Base-by-base conservation (phyloP, 2,888 invertebrate genomes). In the Anthophora plumipes region DNA sequence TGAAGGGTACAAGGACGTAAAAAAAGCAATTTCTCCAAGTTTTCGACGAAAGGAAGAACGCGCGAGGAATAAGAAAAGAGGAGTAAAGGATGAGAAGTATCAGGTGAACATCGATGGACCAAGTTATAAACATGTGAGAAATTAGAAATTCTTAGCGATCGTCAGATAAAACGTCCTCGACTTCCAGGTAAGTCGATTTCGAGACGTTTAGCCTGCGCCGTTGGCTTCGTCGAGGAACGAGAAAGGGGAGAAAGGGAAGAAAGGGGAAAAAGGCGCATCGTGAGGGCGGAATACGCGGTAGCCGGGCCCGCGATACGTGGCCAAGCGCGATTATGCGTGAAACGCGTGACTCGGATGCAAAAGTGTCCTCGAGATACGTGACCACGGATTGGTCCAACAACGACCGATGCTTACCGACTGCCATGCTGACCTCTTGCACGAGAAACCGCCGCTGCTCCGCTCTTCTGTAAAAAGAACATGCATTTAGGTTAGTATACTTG, bases 401-500 rank as follows among this genome's bases (percentile, higher is more conserved):
- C 46, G 37, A 63, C 60, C 67, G 67, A 70, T 66, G 88, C 90
- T 91, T 84, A 91, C 90, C 90, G 86, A 91, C 89, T 85, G 90
- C 90, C 90, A 91, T 91, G 78, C 64, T 84, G 84, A 84, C 83
- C 79, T 52, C 63, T 75, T 82, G 76, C 78, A 67, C 79, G 76
- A 77, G 69, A 77, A 83, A 81, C 70, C 68, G 57, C 59, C 22
- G 57, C 37, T 39, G 14, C 74, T 71, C 71, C 48, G 77, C 57
- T 71, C 60, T 72, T 78, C 88, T 89, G 88, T 11, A 66, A 79
- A 59, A 70, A 39, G 12, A 39, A 46, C 9, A 54, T 46, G 39
- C 52, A n/a, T 54, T 52, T 52, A 41, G 25, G n/a, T 59, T 5
- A 9, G n/a, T 59, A 20, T 6, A 39, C 11, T 39, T 17, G 37